Evolutionary conservation across 2,888 invertebrate genomes (phyloP), one percentile per base, ranked within the genome.

Genomic region (Amiota communis): DNA sequence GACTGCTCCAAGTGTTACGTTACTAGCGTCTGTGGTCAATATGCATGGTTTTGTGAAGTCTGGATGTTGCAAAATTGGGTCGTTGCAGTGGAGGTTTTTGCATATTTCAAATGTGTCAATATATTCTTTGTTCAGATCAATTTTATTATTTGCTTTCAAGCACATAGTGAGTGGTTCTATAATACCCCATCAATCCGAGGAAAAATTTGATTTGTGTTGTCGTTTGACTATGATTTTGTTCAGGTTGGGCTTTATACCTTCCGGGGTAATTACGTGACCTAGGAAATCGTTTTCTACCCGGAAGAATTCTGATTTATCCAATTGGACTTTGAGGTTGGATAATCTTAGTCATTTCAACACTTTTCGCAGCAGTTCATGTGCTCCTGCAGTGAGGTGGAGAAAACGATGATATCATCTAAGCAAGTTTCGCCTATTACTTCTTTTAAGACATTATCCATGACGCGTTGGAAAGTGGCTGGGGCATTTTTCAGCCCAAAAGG

Each of bases 11-110:
- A 23, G 23, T 23, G 23, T 3, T 2, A 23, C 23, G 23, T 23
- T 23, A 23, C 1, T 23, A 23, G 23, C 1, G 23, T n/a, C n/a
- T 23, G 23, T 23, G 23, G 23, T 23, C 23, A 23, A 23, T 23
- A 23, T 23, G 23, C 1, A 23, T 23, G 23, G 72, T 64, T 68
- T 69, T 17, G 47, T 46, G 11, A 74, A 71, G 48, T 76, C 74
- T 11, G 76, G 74, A 36, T 76, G 71, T 13, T 74, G 70, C 8
- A 74, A 46, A 23, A 76, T 70, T 0, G 72, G 72, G 36, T 72
- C 74, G 48, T 72, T 75, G 23, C 20, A 20, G 46, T 72, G 57
- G 8, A 74, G 64, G 15, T 17, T 51, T 15, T 75, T 73, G 20
- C 71, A 75, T 11, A 53, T 49, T 61, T 73, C 69, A 15, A 75